These are phyloP conservation scores for Fissipunctia ypsillon DNA, from an alignment of 2,888 invertebrate species.

Conservation along the genomic window DNA sequence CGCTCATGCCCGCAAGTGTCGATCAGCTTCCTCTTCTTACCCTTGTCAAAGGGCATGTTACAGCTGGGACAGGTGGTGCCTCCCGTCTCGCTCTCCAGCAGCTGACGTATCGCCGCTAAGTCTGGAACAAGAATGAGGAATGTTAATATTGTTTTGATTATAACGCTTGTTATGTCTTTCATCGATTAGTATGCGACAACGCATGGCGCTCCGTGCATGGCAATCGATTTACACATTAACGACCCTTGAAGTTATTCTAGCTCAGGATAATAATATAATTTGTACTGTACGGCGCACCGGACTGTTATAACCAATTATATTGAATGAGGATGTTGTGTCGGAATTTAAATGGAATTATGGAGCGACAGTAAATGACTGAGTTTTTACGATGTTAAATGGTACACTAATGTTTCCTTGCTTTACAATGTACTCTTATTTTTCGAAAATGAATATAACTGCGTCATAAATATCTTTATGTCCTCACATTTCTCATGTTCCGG, in stretches of 20 bases:
- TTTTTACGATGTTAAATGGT: conserved; percentile 62
- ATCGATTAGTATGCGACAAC: conserved; percentile 66
- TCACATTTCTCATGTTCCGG: conserved; percentile 57
- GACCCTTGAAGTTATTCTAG: conserved; percentile 78
- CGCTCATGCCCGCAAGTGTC: conserved; percentile 99
- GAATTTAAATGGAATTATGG: conserved; percentile 74
- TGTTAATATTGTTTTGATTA: conserved; percentile 66
- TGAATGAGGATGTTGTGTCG: conserved; percentile 71
- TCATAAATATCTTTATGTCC: conserved; percentile 63
- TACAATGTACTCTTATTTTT: conserved; percentile 52
- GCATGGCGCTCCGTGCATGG: conserved; percentile 72
- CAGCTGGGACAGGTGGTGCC: conserved; percentile 95
- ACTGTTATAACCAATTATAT: conserved; percentile 77
- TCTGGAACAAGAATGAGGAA: conserved; percentile 91
- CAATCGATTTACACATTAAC: conserved; percentile 81
- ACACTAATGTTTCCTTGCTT: conserved; percentile 49
- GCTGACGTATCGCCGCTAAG: conserved; percentile 95
- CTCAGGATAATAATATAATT: conserved; percentile 76
- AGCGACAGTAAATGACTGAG: conserved; percentile 55
- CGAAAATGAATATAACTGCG: conserved; percentile 50
- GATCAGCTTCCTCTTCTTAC: conserved; percentile 98
- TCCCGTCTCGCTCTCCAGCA: conserved; percentile 94
- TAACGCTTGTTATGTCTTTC: conserved; percentile 53
- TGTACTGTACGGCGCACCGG: conserved; percentile 63
- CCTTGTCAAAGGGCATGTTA: conserved; percentile 98